Evolutionary conservation across 2,888 invertebrate genomes (phyloP), one percentile per base, ranked within the genome.

Genomic region (Dyspetes luteomarginatus): DNA sequence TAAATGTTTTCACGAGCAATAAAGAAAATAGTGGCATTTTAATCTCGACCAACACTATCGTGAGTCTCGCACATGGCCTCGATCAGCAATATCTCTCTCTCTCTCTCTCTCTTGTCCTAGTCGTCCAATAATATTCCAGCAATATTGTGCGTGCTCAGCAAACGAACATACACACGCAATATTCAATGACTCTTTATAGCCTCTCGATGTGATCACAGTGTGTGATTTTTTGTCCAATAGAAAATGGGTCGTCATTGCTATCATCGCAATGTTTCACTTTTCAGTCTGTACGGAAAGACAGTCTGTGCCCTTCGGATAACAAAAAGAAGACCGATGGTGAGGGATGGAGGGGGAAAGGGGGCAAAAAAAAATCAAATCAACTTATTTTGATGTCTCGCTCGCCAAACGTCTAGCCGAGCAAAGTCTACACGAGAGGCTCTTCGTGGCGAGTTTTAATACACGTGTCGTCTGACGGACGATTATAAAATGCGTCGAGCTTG

Each of bases 1-100:
- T 56, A 43, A 17, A 41, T 72, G 17, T 64, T 64, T 15, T 52
- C 72, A 17, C 43, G 30, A 22, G 43, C 30, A 64, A 69, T 74
- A 64, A 52, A 79, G 56, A 65, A 71, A 65, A 71, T 30, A 41
- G 45, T 55, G 28, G 48, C 45, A 58, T 41, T 41, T n/a, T 71
- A 80, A 80, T 80, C 67, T 76, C 26, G 64, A 67, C 58, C 43
- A 48, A 17, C 58, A 65, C 43, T 79, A 71, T 71, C 75, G 55
- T 71, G 50, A 30, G 43, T 41, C 62, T 9, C 77, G 68, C 82
- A 68, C 67, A 55, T 52, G 79, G 81, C 82, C 73, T 75, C 64
- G 79, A 74, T 73, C 76, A 76, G 81, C 43, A 65, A 48, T 65
- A 71, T 50, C 36, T 68, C 58, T 17, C 19, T 30, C 19, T 62